Conservation (phyloP, 2,113 vertebrate genomes). For the Hippocampus barbouri region DNA sequence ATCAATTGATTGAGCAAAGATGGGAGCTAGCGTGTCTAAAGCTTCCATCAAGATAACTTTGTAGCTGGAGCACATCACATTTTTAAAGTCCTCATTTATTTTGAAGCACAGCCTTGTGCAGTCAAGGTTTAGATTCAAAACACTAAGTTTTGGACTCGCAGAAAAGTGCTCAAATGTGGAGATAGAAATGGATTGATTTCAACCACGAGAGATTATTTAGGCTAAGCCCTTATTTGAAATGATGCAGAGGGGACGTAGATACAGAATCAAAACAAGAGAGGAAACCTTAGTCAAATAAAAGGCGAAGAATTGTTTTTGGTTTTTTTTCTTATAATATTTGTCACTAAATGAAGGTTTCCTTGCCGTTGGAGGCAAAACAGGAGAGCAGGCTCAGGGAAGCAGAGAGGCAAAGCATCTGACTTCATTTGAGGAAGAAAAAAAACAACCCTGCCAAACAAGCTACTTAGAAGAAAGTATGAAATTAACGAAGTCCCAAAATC, state of each 20-base stretch:
- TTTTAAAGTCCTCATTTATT: constrained; percentile 25
- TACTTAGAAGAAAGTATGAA: too few species aligned
- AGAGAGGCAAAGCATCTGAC: too few species aligned
- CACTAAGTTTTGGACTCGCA: constrained; percentile 19
- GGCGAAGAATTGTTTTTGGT: too few species aligned
- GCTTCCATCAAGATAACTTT: neutral
- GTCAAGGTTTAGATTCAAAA: constrained; percentile 30
- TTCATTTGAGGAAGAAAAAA: too few species aligned
- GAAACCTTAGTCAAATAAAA: neutral
- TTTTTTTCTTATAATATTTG: too few species aligned
- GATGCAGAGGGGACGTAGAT: neutral
- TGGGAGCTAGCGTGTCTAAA: neutral
- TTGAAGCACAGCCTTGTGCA: constrained; percentile 18
- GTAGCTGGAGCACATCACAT: neutral
- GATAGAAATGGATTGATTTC: neutral
- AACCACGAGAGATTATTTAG: neutral
- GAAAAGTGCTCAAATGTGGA: constrained; percentile 9
- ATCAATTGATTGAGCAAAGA: neutral
- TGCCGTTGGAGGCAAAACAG: too few species aligned
- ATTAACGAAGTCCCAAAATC: too few species aligned
- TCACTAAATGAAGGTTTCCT: too few species aligned
- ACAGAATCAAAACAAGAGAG: neutral
- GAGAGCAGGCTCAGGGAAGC: too few species aligned
- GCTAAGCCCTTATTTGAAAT: neutral
- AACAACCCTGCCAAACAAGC: too few species aligned